Evolutionary conservation across 2,888 invertebrate species (phyloP).

Genomic region (Oscheius sp.): DNA sequence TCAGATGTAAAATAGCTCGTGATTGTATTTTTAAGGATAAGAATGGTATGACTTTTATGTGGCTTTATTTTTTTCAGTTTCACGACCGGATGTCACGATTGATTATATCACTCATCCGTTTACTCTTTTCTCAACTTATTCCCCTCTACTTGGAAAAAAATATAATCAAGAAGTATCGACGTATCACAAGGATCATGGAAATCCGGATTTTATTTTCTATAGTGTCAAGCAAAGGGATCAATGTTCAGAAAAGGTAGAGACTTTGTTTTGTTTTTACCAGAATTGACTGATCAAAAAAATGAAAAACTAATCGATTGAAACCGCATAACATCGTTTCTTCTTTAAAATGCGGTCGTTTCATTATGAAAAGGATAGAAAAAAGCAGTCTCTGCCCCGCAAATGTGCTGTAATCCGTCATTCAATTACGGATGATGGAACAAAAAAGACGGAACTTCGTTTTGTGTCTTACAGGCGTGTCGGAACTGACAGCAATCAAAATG

Average conservation of each 20-base stretch:
- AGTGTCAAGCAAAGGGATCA: no score
- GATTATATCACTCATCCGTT: conserved; percentile 32
- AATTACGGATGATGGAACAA: not conserved
- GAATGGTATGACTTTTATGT: not conserved
- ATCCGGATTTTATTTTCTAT: conserved; percentile 66
- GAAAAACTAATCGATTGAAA: no score
- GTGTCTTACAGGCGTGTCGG: not conserved
- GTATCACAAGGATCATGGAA: conserved; percentile 48
- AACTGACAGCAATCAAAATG: not conserved
- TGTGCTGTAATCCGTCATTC: not conserved
- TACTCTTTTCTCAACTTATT: conserved; percentile 31
- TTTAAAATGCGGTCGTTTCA: no score
- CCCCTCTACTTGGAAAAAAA: not conserved
- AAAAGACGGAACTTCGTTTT: not conserved
- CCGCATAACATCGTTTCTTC: no score
- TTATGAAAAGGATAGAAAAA: not conserved
- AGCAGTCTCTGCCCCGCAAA: not conserved
- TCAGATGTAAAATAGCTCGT: not conserved
- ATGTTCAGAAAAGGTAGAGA: no score
- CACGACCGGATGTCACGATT: not conserved
- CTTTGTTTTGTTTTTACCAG: no score
- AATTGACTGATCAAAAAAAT: no score
- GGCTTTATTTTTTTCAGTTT: not conserved
- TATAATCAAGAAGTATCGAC: conserved; percentile 43
- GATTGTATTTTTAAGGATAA: conserved; percentile 10